Base-by-base conservation (phyloP, 2,113 vertebrate genomes). In the Gavialis gangeticus region DNA sequence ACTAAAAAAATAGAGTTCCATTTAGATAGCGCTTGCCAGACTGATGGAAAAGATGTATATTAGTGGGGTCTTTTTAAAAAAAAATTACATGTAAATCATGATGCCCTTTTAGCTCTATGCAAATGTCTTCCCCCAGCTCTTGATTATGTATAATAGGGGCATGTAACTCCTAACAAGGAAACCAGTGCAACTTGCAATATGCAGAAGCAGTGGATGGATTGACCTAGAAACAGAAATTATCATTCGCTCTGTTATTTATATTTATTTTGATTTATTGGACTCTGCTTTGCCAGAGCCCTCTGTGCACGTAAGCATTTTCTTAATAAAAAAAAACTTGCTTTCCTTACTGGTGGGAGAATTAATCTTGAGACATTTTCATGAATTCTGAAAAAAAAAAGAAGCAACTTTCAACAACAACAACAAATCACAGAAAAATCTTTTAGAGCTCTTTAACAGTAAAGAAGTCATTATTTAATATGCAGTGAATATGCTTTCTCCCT, bases 221-320 rank as follows among this genome's bases (percentile, higher is more conserved):
- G 88, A 85, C 91, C 91, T 37, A 94, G 93, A 96, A 92, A 57
- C 85, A 95, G 75, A 96, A 95, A 93, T 95, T 82, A 91, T 92
- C 84, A 84, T 85, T 13, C 2, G 69, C 55, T 89, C 87, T 34
- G 64, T 69, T 64, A 16, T 76, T 95, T 87, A 59, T 85, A 12
- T 66, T 88, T 75, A 78, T 73, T 84, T 86, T 85, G 66, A 76
- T 87, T 94, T 71, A 66, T 93, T 95, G 95, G 91, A 89, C 83
- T 56, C 57, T 71, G 14, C 30, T 83, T 63, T 60, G 1, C 75
- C n/a, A 76, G 85, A 91, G 78, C 4, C 5, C 25, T 73, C 54
- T 58, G 11, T 28, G 13, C 24, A 13, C n/a, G 79, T 86, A 71
- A 71, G 14, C 76, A 60, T 7, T 81, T 94, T 66, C 67, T 57